Evolutionary conservation across 2,113 vertebrate species (phyloP), one percentile per base, ranked within the genome.

Genomic region (Dicerorhinus sumatrensis): DNA sequence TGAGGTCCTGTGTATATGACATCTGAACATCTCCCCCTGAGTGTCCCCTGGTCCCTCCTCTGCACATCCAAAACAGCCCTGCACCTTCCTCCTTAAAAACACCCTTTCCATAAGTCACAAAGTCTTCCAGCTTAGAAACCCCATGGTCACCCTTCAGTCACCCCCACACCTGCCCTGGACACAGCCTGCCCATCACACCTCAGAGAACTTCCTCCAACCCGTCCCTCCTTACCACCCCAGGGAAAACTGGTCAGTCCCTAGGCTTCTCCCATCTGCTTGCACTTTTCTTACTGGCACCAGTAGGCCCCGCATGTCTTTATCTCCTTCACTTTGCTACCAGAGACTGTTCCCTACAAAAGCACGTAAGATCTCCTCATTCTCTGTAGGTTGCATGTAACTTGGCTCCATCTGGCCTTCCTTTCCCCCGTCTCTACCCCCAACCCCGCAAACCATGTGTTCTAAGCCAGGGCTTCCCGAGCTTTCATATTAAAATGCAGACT

Each of bases 371-470:
- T 31, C 73, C 10, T 33, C n/a, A 11, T 63, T 42, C 65, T 65
- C 51, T 21, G 16, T 0, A 0, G 13, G 23, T 54, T 23, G 5
- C 20, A 2, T 72, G 0, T 25, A 18, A 20, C 46, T 58, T 67
- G 65, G 60, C 31, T 92, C 46, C 27, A 1, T 27, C 60, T 27
- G 69, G 31, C 72, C 56, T 75, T 56, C 14, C 63, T 65, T 72
- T 63, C 29, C 39, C 36, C 6, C 5, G 0, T 67, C 17, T 42
- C 63, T 42, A 4, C 51, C 21, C 39, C 11, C 31, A 54, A 5
- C 23, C 51, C 65, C 1, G 1, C 51, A 58, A 23, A 33, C 42
- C 42, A 14, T 25, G 23, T 16, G 11, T 42, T 23, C 0, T 27
- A 29, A 69, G 77, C 54, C 39, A 56, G 77, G 84, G 13, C 60